Evolutionary conservation across 2,888 invertebrate genomes (phyloP).

Genomic region (Halictus quadricinctus): DNA sequence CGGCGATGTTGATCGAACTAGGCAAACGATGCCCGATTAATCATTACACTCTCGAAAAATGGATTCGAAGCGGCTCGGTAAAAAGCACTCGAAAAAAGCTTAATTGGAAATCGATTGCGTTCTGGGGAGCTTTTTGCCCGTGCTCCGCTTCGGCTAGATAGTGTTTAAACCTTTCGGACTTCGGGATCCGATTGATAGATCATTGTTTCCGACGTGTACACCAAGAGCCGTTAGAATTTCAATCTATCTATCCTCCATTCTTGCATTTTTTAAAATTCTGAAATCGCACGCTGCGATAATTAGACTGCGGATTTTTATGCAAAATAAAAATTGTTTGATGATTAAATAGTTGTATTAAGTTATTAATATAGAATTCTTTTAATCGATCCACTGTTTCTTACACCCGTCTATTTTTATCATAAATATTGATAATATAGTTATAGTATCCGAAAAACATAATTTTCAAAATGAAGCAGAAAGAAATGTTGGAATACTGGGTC

Average conservation of each 20-base stretch:
- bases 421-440: no score
- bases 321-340: not conserved
- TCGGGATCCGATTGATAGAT: not conserved
- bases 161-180: not conserved
- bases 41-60: slow-evolving; percentile 10
- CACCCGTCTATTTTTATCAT: no score
- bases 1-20: not conserved
- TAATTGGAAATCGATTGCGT: slow-evolving; percentile 7
- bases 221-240: not conserved
- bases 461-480: no score
- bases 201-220: not conserved
- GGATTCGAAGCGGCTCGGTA: not conserved
- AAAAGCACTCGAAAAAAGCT: slow-evolving; percentile 5
- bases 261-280: no score
- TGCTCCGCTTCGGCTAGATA: not conserved
- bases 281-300: not conserved
- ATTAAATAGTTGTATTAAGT: no score
- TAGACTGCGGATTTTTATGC: not conserved
- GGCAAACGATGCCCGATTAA: slow-evolving; percentile 7
- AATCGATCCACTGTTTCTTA: no score
- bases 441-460: no score
- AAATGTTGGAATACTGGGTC: no score
- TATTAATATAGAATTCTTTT: no score
- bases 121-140: not conserved
- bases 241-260: not conserved